These are phyloP conservation scores for Zapornia atra DNA, from an alignment of 2,113 vertebrate genomes.

Conservation along the genomic window DNA sequence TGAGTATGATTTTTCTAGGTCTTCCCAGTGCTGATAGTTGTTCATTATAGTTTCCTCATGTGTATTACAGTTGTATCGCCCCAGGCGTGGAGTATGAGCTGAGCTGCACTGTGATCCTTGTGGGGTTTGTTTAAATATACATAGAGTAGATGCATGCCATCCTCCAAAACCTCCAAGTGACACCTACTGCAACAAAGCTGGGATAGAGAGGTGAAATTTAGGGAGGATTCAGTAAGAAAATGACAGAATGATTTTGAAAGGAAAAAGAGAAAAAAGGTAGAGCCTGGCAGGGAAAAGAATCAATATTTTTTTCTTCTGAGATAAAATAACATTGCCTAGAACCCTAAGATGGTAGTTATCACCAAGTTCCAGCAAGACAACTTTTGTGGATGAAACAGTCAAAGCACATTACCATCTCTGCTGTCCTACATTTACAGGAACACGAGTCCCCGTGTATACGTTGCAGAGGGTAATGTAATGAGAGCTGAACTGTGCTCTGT, in stretches of 20 bases:
- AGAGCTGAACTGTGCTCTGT: background rate
- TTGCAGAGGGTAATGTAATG: background rate
- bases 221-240: background rate
- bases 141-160: background rate
- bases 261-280: background rate
- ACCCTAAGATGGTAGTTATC: background rate
- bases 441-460: background rate
- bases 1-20: background rate
- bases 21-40: background rate
- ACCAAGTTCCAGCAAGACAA: background rate
- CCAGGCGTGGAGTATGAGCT: background rate
- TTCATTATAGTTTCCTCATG: background rate
- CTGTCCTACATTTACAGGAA: background rate
- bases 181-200: background rate
- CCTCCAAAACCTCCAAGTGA: background rate
- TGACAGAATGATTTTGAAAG: background rate
- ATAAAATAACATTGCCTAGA: background rate
- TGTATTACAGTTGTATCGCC: background rate
- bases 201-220: background rate
- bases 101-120: background rate
- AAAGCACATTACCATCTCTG: background rate
- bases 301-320: fast-evolving
- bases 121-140: background rate
- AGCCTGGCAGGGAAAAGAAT: background rate
- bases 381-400: background rate